Conservation (phyloP, 2,888 invertebrate species). For the Leptopilina myrica region DNA sequence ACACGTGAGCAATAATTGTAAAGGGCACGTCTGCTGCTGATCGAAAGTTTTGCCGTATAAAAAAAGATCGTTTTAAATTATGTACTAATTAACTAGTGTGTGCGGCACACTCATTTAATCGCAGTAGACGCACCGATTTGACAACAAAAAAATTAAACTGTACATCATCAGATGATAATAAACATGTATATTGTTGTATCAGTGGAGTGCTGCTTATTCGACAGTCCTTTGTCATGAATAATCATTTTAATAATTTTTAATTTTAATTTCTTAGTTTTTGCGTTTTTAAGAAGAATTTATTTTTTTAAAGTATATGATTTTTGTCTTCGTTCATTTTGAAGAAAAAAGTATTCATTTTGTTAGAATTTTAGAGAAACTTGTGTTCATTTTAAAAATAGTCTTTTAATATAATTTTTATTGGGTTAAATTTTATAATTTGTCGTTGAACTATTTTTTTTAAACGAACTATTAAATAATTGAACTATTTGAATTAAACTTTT, state of each 20-base stretch:
- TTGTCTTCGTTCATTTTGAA: neutral
- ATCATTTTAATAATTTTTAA: neutral
- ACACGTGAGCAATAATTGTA: conserved; percentile 49
- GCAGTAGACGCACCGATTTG: conserved; percentile 23
- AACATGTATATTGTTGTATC: conserved; percentile 74
- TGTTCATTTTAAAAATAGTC: too few species aligned
- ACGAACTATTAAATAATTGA: too few species aligned
- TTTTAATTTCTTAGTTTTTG: neutral
- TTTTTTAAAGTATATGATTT: neutral
- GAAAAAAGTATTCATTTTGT: too few species aligned
- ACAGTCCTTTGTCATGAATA: conserved; percentile 48
- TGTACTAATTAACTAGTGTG: conserved; percentile 26
- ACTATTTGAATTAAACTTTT: too few species aligned
- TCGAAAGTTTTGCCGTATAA: conserved; percentile 46
- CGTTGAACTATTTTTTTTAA: too few species aligned
- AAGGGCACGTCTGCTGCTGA: conserved; percentile 58
- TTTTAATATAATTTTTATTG: too few species aligned
- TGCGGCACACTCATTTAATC: conserved; percentile 44
- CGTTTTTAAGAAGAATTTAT: neutral
- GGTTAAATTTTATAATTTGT: too few species aligned
- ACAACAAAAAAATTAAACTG: conserved; percentile 47
- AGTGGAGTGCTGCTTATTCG: conserved; percentile 7
- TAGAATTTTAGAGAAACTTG: too few species aligned
- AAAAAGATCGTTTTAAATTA: conserved; percentile 40
- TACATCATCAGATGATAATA: conserved; percentile 72